Conservation (phyloP, 1,140 invertebrate genomes). For the Pachyrhynchus sulphureomaculatus region DNA sequence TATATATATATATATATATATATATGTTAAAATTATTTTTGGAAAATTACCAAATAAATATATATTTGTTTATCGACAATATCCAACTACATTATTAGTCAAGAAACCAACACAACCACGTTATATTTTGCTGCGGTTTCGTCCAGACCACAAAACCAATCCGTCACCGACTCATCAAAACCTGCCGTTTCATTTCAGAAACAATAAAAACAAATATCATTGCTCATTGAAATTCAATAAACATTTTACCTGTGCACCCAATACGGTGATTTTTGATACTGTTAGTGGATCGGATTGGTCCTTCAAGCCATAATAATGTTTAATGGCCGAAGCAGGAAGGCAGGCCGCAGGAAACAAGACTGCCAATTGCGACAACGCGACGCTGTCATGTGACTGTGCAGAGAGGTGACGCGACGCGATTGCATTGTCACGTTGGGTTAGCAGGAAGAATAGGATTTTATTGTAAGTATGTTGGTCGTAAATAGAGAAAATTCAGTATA, state of each 20-base stretch:
- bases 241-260: conserved; percentile 19
- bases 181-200: background rate
- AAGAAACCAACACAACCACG: too few relatives aligned
- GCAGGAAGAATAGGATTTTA: background rate
- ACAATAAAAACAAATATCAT: background rate
- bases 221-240: conserved; percentile 27
- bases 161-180: background rate
- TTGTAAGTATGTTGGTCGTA: too few relatives aligned
- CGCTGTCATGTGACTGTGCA: conserved; percentile 10
- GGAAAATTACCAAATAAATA: too few relatives aligned
- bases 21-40: too few relatives aligned
- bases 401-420: conserved; percentile 9
- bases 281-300: conserved; percentile 12
- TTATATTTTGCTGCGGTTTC: background rate
- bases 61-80: too few relatives aligned
- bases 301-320: conserved; percentile 7
- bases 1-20: too few relatives aligned
- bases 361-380: conserved; percentile 22
- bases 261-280: conserved; percentile 17
- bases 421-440: background rate
- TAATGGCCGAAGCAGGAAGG: conserved; percentile 29
- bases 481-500: too few relatives aligned
- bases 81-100: too few relatives aligned
- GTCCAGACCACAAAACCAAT: background rate
- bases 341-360: conserved; percentile 6